A percentile compares a stretch with the other conserved stretches of the same genome.
These are phyloP conservation scores for Cryptus armator DNA, from an alignment of 2,888 invertebrate genomes.

Conservation along the genomic window DNA sequence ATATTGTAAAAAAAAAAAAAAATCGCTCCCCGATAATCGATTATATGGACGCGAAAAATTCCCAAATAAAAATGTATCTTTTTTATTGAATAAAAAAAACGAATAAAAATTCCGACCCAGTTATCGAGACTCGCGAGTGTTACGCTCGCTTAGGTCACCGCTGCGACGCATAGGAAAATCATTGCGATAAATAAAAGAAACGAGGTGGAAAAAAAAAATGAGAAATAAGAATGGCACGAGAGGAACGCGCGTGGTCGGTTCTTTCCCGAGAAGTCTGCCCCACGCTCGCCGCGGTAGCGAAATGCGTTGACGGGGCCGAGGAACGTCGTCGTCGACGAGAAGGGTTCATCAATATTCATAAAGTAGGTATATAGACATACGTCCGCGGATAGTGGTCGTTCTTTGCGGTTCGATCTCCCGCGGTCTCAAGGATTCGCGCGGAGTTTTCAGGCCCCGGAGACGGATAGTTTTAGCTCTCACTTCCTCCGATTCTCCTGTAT, in stretches of 20 bases:
- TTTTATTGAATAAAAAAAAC: too few relatives aligned
- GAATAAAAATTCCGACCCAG: constrained; percentile 33
- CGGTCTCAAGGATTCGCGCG: constrained; percentile 80
- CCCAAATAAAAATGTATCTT: too few relatives aligned
- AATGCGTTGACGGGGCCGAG: constrained; percentile 76
- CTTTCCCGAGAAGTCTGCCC: constrained; percentile 26
- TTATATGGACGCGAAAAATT: too few relatives aligned
- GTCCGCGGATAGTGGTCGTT: constrained; percentile 30
- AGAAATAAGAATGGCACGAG: constrained; percentile 58
- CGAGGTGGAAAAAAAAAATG: constrained; percentile 7
- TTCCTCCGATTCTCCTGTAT: background rate
- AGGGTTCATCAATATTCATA: constrained; percentile 84
- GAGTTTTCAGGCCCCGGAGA: constrained; percentile 32
- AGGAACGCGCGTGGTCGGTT: constrained; percentile 60
- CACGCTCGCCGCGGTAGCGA: constrained; percentile 30
- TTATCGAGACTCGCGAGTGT: constrained; percentile 42
- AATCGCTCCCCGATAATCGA: too few relatives aligned
- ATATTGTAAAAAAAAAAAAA: too few relatives aligned
- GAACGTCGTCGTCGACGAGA: constrained; percentile 75
- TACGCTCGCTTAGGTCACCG: background rate
- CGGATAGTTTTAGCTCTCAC: background rate
- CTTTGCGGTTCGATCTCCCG: constrained; percentile 73
- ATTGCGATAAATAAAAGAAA: background rate
- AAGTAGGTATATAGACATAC: constrained; percentile 60
- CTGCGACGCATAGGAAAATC: constrained; percentile 39